Conservation (phyloP, 2,797 vertebrate species). For the Myiotriccus ornatus region DNA sequence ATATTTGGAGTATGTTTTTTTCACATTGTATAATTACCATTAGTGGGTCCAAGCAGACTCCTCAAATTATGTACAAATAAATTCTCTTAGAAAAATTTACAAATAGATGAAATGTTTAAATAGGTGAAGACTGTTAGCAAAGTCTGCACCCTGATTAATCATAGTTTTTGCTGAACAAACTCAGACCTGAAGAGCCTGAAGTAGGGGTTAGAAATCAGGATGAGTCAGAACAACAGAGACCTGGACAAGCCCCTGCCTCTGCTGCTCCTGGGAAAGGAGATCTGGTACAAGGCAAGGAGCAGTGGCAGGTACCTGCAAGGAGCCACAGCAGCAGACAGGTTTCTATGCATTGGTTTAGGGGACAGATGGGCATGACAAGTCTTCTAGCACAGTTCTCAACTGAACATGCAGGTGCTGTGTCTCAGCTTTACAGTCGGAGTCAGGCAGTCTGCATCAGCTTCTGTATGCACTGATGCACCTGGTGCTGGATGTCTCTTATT, state of each 20-base stretch:
- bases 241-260: background rate
- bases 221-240: background rate
- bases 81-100: background rate
- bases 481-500: background rate
- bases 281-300: accelerated
- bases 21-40: background rate
- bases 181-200: background rate
- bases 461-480: background rate
- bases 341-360: background rate
- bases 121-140: background rate
- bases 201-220: background rate
- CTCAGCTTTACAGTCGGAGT: background rate
- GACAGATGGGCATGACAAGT: background rate
- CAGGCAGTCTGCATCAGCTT: background rate
- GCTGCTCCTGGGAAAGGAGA: background rate
- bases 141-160: background rate
- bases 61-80: background rate
- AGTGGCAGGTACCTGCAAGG: background rate
- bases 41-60: background rate
- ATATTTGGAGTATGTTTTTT: background rate
- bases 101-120: background rate
- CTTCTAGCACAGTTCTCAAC: background rate
- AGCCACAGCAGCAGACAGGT: background rate
- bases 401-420: background rate
- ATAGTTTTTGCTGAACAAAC: background rate